Evolutionary conservation across 2,113 vertebrate species (phyloP).

Genomic region (Poeciliopsis turrubarensis): DNA sequence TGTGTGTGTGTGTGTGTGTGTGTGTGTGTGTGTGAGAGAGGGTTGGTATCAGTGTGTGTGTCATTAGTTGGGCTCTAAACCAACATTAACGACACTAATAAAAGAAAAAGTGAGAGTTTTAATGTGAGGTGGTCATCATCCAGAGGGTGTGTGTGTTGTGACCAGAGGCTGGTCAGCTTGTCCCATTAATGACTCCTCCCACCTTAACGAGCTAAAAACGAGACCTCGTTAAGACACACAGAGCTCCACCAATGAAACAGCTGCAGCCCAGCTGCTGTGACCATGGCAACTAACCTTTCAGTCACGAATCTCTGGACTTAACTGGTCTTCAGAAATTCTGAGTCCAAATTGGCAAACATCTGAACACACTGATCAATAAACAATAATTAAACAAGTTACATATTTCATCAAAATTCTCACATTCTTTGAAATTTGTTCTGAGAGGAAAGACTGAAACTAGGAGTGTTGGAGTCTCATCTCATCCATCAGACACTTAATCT

Average conservation of each 20-base stretch:
- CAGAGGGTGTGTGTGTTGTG: conserved; percentile 48
- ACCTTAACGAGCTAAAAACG: conserved; percentile 62
- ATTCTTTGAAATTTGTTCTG: too few relatives aligned
- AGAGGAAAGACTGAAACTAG: too few relatives aligned
- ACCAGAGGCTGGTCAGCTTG: conserved; percentile 69
- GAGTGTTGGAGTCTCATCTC: too few relatives aligned
- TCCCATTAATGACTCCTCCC: conserved; percentile 67
- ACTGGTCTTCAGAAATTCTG: background rate
- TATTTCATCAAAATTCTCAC: too few relatives aligned
- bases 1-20: background rate
- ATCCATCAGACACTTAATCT: too few relatives aligned
- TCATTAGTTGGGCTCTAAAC: conserved; percentile 59
- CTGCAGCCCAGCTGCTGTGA: conserved; percentile 24
- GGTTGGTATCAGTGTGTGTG: background rate
- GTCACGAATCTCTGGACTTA: background rate
- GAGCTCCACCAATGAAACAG: conserved; percentile 56
- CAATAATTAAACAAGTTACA: too few relatives aligned
- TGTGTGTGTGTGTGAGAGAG: background rate
- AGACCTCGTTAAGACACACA: conserved; percentile 60
- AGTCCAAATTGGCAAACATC: too few relatives aligned
- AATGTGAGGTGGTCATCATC: conserved; percentile 49
- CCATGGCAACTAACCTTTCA: conserved; percentile 6
- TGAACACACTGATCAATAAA: too few relatives aligned
- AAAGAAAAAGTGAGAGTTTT: conserved; percentile 75
- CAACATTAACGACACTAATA: conserved; percentile 78